Base-by-base conservation (phyloP, 2,797 vertebrate species). In the Tamandua tetradactyla region DNA sequence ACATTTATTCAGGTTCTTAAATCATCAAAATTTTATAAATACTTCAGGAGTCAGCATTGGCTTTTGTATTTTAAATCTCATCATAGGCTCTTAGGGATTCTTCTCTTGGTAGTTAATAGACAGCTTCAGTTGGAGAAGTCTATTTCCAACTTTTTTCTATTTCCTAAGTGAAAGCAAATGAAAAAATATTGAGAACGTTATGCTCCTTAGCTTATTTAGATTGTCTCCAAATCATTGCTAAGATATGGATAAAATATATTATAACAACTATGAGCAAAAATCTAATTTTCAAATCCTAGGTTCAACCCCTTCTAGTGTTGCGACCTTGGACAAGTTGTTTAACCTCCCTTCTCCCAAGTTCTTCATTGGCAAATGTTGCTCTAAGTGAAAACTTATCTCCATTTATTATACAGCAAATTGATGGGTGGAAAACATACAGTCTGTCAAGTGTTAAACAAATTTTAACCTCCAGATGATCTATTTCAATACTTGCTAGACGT, bases 101-200 rank as follows among this genome's bases (percentile, higher is more conserved):
- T 76, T 49, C 57, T n/a, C 23, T 87, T 25, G 37, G 37, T n/a
- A 74, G 17, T 62, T 87, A 79, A 55, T 57, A 71, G 71, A 25
- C 49, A 89, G 20, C 64, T 64, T 80, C 40, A n/a, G 22, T n/a
- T 9, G 27, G 15, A 2, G 64, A 87, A 92, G 40, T 75, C n/a
- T 55, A 32, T 40, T 89, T 94, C 37, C 27, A 64, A 52, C 25
- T 68, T 1, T 3, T 52, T 85, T 74, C 32, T 8, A 37, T 49
- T 74, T 91, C 37, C 23, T 81, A 84, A 68, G 27, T 32, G 75
- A 87, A 86, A 82, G 42, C 37, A 71, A 82, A 88, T 68, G 79
- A 71, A 87, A 47, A 80, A 84, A 27, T 8, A 22, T 1, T 55
- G 47, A 12, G 79, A 49, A 35, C 20, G 12, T 30, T 82, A 17